Evolutionary conservation across 2,797 vertebrate species (phyloP).

Genomic region (Arvicola amphibius): DNA sequence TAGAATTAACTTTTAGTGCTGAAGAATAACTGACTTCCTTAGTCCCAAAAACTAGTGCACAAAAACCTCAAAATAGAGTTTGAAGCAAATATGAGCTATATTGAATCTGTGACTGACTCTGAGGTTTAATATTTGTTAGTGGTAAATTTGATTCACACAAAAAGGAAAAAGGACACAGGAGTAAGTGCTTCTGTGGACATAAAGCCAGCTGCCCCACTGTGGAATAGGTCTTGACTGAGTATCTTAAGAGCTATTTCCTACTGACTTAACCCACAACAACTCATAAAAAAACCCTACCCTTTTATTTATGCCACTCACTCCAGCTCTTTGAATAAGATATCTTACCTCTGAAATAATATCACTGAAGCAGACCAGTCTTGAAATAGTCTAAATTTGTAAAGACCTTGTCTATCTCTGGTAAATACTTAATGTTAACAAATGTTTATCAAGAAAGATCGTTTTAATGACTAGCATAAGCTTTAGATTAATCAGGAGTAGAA

Average conservation of each 20-base stretch:
- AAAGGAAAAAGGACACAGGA: not conserved
- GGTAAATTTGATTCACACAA: slow-evolving; percentile 60
- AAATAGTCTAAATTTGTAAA: not conserved
- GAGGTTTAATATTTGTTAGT: not conserved
- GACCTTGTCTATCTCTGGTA: not conserved
- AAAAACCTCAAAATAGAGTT: slow-evolving; percentile 70
- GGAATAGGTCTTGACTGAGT: not conserved
- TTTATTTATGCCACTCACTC: not conserved
- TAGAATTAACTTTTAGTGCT: slow-evolving; percentile 50
- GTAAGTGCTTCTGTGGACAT: not conserved
- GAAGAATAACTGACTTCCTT: slow-evolving; percentile 24
- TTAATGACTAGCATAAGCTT: not conserved
- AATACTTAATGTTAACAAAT: not conserved
- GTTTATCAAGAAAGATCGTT: not conserved
- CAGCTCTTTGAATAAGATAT: not conserved
- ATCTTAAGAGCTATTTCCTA: not conserved
- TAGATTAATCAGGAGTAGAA: not conserved
- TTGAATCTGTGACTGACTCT: slow-evolving; percentile 60
- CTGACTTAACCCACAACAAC: not conserved
- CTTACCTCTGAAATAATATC: not conserved
- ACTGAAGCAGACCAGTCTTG: not conserved
- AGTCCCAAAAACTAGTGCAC: slow-evolving; percentile 35
- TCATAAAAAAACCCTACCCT: not conserved
- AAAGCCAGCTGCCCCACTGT: not conserved
- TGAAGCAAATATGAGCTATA: slow-evolving; percentile 69